Conservation (phyloP, 2,888 invertebrate species). For the Conomelus anceps region DNA sequence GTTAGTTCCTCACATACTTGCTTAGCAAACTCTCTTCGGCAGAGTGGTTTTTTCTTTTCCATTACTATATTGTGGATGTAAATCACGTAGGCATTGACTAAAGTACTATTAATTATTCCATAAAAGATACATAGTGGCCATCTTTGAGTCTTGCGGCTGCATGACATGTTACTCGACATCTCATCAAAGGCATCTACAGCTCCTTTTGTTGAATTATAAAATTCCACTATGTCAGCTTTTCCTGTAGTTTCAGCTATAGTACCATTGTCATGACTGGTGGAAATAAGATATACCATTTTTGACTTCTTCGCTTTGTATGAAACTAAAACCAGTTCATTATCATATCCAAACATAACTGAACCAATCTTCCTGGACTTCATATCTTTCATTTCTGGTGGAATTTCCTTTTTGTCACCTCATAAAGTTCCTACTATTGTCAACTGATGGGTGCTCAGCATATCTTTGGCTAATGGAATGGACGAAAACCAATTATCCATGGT, state of each 20-base stretch:
- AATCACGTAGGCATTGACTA: constrained; percentile 16
- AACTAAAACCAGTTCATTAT: constrained; percentile 15
- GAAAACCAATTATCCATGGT: constrained; percentile 20
- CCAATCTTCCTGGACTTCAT: not conserved
- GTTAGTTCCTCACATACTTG: constrained; percentile 11
- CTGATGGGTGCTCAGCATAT: constrained; percentile 4
- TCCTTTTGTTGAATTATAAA: constrained; percentile 20
- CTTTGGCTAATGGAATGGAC: constrained; percentile 11
- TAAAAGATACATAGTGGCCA: constrained; percentile 17
- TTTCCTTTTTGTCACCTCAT: constrained; percentile 6
- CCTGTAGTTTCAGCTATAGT: constrained; percentile 1
- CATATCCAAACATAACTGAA: not conserved
- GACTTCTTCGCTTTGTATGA: constrained; percentile 21
- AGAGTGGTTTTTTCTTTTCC: constrained; percentile 11
- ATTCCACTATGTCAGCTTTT: constrained; percentile 16
- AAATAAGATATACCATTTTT: constrained; percentile 16
- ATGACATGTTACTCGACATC: constrained; percentile 17
- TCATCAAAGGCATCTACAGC: constrained; percentile 21
- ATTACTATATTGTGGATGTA: constrained; percentile 8
- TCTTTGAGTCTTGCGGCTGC: constrained; percentile 10
- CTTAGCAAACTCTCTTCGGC: constrained; percentile 12
- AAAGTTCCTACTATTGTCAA: constrained; percentile 17
- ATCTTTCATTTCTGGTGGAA: constrained; percentile 14
- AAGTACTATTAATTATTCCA: constrained; percentile 13
- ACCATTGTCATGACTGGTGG: constrained; percentile 18